A percentile compares a stretch with the other conserved stretches of the same genome.
Evolutionary conservation across 64 coral and sea anemone species (phyloP).

Genomic region (Porites australiensis): DNA sequence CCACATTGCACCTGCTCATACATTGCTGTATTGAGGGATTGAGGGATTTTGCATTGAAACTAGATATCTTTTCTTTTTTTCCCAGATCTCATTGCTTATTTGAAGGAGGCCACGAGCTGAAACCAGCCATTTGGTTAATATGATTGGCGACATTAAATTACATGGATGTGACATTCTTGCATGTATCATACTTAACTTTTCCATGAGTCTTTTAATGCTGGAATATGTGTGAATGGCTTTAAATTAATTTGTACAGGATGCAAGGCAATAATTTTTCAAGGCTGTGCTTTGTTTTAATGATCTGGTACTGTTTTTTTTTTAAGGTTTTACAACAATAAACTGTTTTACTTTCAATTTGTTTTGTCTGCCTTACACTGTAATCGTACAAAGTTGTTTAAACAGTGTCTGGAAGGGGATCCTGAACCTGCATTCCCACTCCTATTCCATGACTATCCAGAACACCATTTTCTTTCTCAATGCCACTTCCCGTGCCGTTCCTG

Average conservation of each 20-base stretch:
- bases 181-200: slow-evolving; percentile 12
- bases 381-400: no score
- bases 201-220: neutral
- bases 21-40: neutral
- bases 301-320: neutral
- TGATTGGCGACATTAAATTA: neutral
- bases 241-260: slow-evolving; percentile 41
- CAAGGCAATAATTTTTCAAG: slow-evolving; percentile 21
- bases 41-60: no score
- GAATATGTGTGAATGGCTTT: neutral
- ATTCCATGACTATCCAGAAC: no score
- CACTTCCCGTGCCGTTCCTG: no score
- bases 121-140: neutral
- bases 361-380: no score
- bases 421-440: no score
- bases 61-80: neutral
- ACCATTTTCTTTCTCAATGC: no score
- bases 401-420: no score
- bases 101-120: slow-evolving; percentile 90
- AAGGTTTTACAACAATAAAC: slow-evolving; percentile 1
- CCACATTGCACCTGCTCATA: no score
- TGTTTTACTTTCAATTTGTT: slow-evolving; percentile 6
- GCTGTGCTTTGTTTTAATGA: slow-evolving; percentile 27
- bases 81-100: slow-evolving; percentile 79
- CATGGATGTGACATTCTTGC: slow-evolving; percentile 30